These are phyloP conservation scores for Bambusicola thoracicus DNA, from an alignment of 2,113 vertebrate species.

Conservation along the genomic window DNA sequence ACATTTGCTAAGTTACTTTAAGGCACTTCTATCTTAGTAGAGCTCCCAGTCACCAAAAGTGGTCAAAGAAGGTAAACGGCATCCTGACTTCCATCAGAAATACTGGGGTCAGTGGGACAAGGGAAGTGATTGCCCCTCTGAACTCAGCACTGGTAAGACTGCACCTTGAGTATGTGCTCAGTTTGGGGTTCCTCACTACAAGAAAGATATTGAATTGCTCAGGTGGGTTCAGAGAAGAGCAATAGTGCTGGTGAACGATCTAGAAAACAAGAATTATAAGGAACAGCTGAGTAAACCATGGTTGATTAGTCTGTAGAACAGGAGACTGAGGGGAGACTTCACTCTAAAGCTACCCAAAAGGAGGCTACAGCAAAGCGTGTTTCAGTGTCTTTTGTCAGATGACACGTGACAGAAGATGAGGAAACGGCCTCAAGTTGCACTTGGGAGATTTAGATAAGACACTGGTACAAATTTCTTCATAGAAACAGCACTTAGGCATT, in stretches of 20 bases:
- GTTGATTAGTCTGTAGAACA: background rate
- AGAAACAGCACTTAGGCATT: background rate
- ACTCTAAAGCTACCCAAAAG: background rate
- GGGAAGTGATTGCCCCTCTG: too few species aligned
- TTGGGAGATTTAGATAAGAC: background rate
- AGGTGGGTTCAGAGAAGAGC: background rate
- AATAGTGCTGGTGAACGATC: background rate
- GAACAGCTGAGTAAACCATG: background rate
- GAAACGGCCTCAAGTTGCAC: background rate
- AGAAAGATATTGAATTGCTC: background rate
- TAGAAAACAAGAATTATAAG: background rate
- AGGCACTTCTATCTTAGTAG: background rate
- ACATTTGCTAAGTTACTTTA: background rate
- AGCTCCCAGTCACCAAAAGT: background rate
- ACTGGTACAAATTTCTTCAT: background rate
- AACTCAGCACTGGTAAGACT: background rate
- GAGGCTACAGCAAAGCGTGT: background rate
- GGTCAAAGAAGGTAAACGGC: background rate
- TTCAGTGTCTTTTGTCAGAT: background rate
- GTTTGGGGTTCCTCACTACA: background rate
- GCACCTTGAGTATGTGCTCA: background rate
- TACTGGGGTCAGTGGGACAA: background rate
- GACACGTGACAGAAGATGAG: background rate
- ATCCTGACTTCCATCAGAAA: background rate
- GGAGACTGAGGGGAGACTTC: background rate